Percentiles rank a stretch among this genome's conserved stretches.
Evolutionary conservation across 2,888 invertebrate genomes (phyloP).

Genomic region (Torymus tubicola): DNA sequence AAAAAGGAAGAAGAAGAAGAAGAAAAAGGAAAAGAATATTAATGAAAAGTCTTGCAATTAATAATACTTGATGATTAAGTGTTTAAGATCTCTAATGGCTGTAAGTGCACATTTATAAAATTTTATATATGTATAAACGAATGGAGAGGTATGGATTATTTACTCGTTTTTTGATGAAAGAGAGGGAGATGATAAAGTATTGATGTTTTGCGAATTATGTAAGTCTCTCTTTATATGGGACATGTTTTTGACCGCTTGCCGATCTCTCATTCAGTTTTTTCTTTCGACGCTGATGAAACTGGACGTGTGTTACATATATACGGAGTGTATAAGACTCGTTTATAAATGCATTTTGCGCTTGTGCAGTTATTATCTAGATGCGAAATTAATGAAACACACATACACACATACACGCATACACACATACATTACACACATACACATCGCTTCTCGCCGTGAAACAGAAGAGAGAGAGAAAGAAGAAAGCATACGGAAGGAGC

Average conservation of each 20-base stretch:
- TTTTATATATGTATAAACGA: constrained; percentile 56
- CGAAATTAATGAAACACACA: constrained; percentile 28
- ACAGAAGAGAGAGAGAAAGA: neutral
- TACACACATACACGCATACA: neutral
- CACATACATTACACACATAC: neutral
- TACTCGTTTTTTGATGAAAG: constrained; percentile 12
- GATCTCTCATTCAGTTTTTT: constrained; percentile 23
- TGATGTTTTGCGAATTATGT: constrained; percentile 20
- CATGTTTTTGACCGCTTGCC: constrained; percentile 31
- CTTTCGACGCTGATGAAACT: constrained; percentile 56
- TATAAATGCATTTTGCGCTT: constrained; percentile 52
- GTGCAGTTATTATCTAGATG: constrained; percentile 51
- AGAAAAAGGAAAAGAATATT: neutral
- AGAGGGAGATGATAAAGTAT: neutral
- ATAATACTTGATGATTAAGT: constrained; percentile 43
- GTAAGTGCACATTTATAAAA: constrained; percentile 50
- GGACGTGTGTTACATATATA: constrained; percentile 44
- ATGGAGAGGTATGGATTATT: constrained; percentile 26
- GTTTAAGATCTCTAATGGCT: constrained; percentile 49
- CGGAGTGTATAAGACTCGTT: constrained; percentile 42
- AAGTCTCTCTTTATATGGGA: constrained; percentile 24
- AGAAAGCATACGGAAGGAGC: constrained; percentile 5
- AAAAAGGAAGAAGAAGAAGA: neutral
- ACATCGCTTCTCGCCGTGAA: constrained; percentile 34
- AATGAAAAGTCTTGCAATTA: constrained; percentile 22